Percentiles rank a stretch among this genome's conserved stretches.
Conservation (phyloP, 2,797 vertebrate species). For the Vipera ursinii region DNA sequence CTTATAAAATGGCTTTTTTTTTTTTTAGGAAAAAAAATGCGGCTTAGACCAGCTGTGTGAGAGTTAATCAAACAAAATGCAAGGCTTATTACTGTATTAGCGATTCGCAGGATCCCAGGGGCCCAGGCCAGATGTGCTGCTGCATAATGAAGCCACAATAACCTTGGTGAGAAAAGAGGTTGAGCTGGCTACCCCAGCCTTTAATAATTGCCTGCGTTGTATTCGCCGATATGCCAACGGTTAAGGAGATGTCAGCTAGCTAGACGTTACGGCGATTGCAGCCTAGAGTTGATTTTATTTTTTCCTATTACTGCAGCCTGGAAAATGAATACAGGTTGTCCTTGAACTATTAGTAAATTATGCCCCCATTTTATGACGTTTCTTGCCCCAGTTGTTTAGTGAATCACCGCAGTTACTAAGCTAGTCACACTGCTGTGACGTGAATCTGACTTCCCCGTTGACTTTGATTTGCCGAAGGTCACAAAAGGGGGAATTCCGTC, state of each 20-base stretch:
- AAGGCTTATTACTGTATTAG: slow-evolving; percentile 73
- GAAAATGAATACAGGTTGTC: slow-evolving; percentile 33
- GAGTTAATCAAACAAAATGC: slow-evolving; percentile 74
- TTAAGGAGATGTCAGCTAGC: slow-evolving; percentile 58
- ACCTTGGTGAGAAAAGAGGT: slow-evolving; percentile 64
- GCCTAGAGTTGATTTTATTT: slow-evolving; percentile 41
- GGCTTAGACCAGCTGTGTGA: slow-evolving; percentile 74
- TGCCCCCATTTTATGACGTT: too few relatives aligned
- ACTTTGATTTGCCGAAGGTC: too few relatives aligned
- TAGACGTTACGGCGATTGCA: slow-evolving; percentile 50
- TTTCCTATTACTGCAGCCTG: slow-evolving; percentile 44
- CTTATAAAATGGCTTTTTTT: slow-evolving; percentile 53
- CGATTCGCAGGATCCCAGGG: slow-evolving; percentile 67
- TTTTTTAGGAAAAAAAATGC: slow-evolving; percentile 33
- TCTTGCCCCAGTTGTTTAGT: too few relatives aligned
- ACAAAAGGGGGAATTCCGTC: too few relatives aligned
- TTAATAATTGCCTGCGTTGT: slow-evolving; percentile 56
- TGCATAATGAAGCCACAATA: slow-evolving; percentile 65
- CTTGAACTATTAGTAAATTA: too few relatives aligned
- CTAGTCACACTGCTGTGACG: too few relatives aligned
- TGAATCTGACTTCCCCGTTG: too few relatives aligned
- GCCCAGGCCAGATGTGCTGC: slow-evolving; percentile 67
- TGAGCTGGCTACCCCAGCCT: slow-evolving; percentile 38
- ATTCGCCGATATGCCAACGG: slow-evolving; percentile 51
- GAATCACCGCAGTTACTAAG: too few relatives aligned